Base-by-base conservation (phyloP, 1,140 invertebrate genomes). In the Aleiodes sp. region DNA sequence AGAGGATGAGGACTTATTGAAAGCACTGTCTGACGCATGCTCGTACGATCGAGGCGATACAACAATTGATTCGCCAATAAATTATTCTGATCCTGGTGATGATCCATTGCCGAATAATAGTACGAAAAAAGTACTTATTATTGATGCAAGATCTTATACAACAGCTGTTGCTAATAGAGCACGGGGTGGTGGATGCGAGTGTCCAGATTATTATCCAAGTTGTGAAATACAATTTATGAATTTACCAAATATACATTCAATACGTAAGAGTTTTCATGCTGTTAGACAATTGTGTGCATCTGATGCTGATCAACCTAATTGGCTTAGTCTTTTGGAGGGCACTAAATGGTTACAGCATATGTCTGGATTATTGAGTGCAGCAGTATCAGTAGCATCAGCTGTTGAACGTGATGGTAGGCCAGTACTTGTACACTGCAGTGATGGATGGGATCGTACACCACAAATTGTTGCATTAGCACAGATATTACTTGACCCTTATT, bases 211-310 rank as follows among this genome's bases (percentile, higher is more conserved):
- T 88, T 99, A 99, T 87, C 91, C 93, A 0, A 92, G 90, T 77
- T 95, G 95, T 78, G 96, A 98, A 84, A 96, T 99, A 66, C 92
- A 96, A 81, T 99, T 98, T 82, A 98, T 99, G 96, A 94, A 94
- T 84, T 86, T 99, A 81, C 94, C 96, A 59, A 99, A 99, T 85
- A 99, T 99, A 72, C 97, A 99, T 86, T 92, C 94, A 61, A 95
- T 99, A 77, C 88, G 97, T 31, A 95, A 95, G 75, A 94, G 92
- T 80, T 95, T 94, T 82, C 92, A 94, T 64, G 90, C 92, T 26
- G 86, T 95, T 26, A 83, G 94, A 56, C 89, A 91, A 60, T 84
- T 98, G 0, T 94, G 94, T 73, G 90, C 92, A 29, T 89, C 92
- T 52, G 88, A 91, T 9, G 86, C 91, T 0, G 94, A 96, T 81